A percentile compares a stretch with the other conserved stretches of the same genome.
These are phyloP conservation scores for Brachionus manjavacas DNA, from an alignment of 1,140 invertebrate genomes.

Conservation along the genomic window DNA sequence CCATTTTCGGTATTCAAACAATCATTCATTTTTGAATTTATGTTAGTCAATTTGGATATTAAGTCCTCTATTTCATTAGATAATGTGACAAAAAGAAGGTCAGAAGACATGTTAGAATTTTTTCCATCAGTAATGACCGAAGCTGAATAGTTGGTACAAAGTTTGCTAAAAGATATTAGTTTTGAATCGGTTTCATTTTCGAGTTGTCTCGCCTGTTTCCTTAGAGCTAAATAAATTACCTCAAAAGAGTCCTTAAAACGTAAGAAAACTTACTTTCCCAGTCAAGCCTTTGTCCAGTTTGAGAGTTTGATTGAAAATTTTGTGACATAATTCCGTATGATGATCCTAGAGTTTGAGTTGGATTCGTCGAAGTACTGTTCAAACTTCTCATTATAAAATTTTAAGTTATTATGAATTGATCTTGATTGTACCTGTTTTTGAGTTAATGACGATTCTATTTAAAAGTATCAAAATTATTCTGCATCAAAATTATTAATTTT, in stretches of 20 bases:
- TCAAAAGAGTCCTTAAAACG: neutral
- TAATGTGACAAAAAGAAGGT: slow-evolving; percentile 86
- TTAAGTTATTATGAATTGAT: neutral
- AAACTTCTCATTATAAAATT: slow-evolving; percentile 34
- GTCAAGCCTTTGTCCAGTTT: neutral
- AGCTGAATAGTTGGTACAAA: slow-evolving; percentile 65
- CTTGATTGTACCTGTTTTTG: neutral
- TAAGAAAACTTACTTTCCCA: neutral
- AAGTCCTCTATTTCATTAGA: slow-evolving; percentile 83
- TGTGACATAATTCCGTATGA: neutral
- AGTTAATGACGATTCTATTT: neutral
- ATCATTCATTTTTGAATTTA: slow-evolving; percentile 43
- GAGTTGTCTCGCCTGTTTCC: slow-evolving; percentile 82
- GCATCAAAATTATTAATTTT: neutral
- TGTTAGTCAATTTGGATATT: slow-evolving; percentile 67
- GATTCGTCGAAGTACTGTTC: neutral
- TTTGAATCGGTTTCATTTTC: slow-evolving; percentile 97
- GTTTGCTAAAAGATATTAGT: slow-evolving; percentile 86
- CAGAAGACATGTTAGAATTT: slow-evolving; percentile 70
- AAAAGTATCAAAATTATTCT: neutral
- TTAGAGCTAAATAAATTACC: slow-evolving; percentile 43
- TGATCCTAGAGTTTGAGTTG: neutral
- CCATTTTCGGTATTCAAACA: neutral
- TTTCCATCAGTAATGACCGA: slow-evolving; percentile 45
- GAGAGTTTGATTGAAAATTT: neutral